Percentiles rank a stretch among this genome's conserved stretches.
Evolutionary conservation across 2,797 vertebrate species (phyloP).

Genomic region (Lerista edwardsae): DNA sequence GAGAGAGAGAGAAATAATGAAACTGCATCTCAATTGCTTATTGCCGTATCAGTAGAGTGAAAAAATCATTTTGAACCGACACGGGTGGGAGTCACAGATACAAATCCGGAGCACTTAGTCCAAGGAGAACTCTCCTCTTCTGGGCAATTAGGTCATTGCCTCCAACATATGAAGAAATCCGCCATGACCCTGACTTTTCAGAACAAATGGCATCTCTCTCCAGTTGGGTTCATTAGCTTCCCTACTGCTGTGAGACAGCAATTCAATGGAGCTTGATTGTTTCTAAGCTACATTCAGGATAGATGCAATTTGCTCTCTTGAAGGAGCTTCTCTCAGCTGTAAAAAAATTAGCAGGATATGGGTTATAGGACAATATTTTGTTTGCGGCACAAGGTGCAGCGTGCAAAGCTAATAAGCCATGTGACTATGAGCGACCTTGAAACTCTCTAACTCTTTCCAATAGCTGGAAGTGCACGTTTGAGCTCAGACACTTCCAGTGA

Average conservation of each 20-base stretch:
- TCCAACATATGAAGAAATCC: constrained; percentile 26
- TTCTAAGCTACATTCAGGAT: constrained; percentile 30
- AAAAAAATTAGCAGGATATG: constrained; percentile 58
- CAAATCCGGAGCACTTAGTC: constrained; percentile 43
- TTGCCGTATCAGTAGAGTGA: constrained; percentile 38
- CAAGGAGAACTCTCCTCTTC: constrained; percentile 50
- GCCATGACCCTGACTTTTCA: constrained; percentile 27
- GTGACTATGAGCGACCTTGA: constrained; percentile 52
- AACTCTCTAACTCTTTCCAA: constrained; percentile 47
- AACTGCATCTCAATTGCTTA: constrained; percentile 41
- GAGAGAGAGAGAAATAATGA: constrained; percentile 42
- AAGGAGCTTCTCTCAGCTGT: constrained; percentile 54
- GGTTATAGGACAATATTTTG: constrained; percentile 43
- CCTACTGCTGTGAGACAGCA: constrained; percentile 2
- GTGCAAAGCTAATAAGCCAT: constrained; percentile 52
- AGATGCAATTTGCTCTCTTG: constrained; percentile 55
- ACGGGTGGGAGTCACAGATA: background rate
- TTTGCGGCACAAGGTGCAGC: constrained; percentile 45
- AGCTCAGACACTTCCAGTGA: constrained; percentile 57
- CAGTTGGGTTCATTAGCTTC: constrained; percentile 56
- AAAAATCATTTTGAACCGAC: background rate
- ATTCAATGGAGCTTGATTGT: constrained; percentile 16
- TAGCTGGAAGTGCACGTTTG: constrained; percentile 38
- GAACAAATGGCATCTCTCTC: constrained; percentile 49
- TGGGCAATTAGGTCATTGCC: constrained; percentile 52